phyloP scores from a whole-genome alignment of 2,797 vertebrate genomes.

The Pangasius larnaudii region DNA sequence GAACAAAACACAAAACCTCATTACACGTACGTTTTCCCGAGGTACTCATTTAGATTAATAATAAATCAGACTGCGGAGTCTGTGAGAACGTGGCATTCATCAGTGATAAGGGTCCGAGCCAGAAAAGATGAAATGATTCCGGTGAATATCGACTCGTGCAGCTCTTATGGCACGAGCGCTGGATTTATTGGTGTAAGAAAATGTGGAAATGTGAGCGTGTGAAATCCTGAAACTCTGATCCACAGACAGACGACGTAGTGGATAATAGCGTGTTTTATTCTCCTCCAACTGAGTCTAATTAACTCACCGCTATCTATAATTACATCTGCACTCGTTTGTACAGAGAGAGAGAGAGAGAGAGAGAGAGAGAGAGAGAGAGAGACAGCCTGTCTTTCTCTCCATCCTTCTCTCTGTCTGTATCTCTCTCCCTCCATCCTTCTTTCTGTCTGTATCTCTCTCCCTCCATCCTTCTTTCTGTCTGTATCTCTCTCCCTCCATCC shows the following conservation, averaged over 20 bases:
- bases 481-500: no score
- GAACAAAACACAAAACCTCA: not conserved
- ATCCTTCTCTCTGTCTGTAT: no score
- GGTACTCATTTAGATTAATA: not conserved
- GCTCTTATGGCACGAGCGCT: not conserved
- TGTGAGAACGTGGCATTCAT: no score
- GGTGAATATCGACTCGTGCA: not conserved
- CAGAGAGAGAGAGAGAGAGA: not conserved
- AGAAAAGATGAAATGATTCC: not conserved
- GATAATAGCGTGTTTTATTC: not conserved
- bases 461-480: no score
- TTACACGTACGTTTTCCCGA: not conserved
- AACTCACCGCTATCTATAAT: conserved; percentile 36
- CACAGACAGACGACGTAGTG: not conserved
- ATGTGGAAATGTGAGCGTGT: not conserved
- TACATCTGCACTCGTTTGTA: conserved; percentile 34
- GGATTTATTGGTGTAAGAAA: not conserved
- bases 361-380: not conserved
- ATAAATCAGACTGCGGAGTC: not conserved
- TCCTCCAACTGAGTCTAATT: conserved; percentile 24
- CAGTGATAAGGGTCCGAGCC: not conserved
- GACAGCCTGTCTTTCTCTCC: not conserved
- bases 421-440: no score
- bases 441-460: no score
- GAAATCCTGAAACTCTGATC: not conserved